Conservation (phyloP, 1,140 invertebrate genomes). For the Vollenhovia emeryi region DNA sequence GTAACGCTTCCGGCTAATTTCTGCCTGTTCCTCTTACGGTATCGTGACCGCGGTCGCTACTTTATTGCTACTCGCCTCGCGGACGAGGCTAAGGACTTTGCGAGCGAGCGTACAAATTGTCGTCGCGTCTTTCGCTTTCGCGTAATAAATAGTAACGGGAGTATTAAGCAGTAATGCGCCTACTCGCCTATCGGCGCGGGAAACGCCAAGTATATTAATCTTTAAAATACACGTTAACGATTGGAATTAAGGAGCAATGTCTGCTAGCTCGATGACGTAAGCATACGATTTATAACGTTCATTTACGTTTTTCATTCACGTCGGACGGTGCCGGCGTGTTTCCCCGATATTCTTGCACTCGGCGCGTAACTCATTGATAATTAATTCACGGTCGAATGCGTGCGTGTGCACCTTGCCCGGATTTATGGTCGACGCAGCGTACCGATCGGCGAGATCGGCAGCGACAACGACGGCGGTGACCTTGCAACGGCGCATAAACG, state of each 20-base stretch:
- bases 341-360: not conserved
- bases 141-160: not conserved
- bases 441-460: conserved; percentile 32
- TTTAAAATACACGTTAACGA: not conserved
- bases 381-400: conserved; percentile 62
- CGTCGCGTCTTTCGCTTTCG: conserved; percentile 12
- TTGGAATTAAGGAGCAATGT: not conserved
- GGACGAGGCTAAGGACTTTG: conserved; percentile 12
- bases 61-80: conserved; percentile 36
- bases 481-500: conserved; percentile 40
- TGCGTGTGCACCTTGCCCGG: conserved; percentile 37
- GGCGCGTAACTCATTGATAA: conserved; percentile 27
- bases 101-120: conserved; percentile 28
- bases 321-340: not conserved
- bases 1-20: conserved; percentile 59
- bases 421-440: conserved; percentile 46
- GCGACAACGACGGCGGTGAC: conserved; percentile 25
- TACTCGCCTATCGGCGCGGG: not conserved
- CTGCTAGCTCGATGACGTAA: not conserved
- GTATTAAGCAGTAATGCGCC: not conserved
- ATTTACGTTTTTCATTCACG: conserved; percentile 15
- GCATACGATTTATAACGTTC: not conserved
- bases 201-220: not conserved
- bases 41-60: conserved; percentile 49
- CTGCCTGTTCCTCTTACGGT: conserved; percentile 45